phyloP scores from a whole-genome alignment of 2,888 invertebrate species.

The Thalpophila matura region DNA sequence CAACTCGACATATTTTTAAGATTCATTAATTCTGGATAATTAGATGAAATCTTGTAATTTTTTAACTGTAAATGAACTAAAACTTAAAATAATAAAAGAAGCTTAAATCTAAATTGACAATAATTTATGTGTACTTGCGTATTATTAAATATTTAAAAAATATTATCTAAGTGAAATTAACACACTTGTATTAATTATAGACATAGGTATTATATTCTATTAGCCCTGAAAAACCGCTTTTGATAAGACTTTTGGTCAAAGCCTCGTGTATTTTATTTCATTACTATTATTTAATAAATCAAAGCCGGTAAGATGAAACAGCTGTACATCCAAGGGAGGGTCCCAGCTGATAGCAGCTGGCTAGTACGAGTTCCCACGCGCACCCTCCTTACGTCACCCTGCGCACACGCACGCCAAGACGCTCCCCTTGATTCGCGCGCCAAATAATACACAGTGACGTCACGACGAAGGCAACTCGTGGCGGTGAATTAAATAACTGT shows the following conservation, averaged over 20 bases:
- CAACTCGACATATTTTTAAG: too few species aligned
- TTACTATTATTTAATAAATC: slow-evolving; percentile 50
- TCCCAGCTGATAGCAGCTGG: slow-evolving; percentile 84
- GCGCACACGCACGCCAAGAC: slow-evolving; percentile 70
- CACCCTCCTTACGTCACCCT: slow-evolving; percentile 71
- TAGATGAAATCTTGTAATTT: too few species aligned
- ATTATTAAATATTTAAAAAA: too few species aligned
- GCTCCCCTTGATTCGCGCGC: slow-evolving; percentile 63
- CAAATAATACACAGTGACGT: slow-evolving; percentile 71
- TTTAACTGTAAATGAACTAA: too few species aligned
- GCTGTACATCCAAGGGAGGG: slow-evolving; percentile 73
- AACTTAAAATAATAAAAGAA: too few species aligned
- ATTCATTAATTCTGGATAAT: too few species aligned
- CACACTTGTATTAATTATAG: too few species aligned
- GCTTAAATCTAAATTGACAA: too few species aligned
- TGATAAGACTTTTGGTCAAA: slow-evolving; percentile 4
- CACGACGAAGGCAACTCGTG: slow-evolving; percentile 77
- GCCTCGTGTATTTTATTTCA: slow-evolving; percentile 2
- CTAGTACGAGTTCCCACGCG: slow-evolving; percentile 87
- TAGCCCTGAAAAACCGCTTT: too few species aligned
- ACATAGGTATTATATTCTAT: too few species aligned
- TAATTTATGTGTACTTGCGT: too few species aligned
- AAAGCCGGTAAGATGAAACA: slow-evolving; percentile 66
- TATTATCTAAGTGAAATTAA: too few species aligned
- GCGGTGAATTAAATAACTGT: slow-evolving; percentile 70